phyloP scores from a whole-genome alignment of 2,888 invertebrate genomes.

The Eupithecia dodoneata region DNA sequence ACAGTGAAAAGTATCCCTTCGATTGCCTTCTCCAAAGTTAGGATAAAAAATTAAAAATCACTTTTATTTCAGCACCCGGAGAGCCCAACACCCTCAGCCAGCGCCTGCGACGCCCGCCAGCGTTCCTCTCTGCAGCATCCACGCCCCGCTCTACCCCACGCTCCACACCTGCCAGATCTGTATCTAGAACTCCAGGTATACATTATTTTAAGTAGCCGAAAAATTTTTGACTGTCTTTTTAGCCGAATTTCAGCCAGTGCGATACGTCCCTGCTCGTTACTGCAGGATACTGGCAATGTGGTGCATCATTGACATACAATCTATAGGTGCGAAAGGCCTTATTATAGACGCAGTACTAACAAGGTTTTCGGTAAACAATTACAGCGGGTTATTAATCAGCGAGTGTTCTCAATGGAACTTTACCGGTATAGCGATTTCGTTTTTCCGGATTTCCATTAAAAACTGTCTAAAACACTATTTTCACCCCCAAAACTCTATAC shows the following conservation, averaged over 20 bases:
- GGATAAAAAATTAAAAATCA: too few species aligned
- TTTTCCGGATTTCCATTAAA: too few species aligned
- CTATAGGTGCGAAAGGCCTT: too few species aligned
- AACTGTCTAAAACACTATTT: too few species aligned
- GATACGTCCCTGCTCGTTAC: too few species aligned
- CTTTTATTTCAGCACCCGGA: constrained; percentile 87
- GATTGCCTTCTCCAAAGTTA: too few species aligned
- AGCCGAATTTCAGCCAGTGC: background rate
- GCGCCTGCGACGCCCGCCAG: constrained; percentile 87
- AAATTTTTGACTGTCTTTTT: background rate
- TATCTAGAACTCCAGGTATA: constrained; percentile 75
- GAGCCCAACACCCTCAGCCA: constrained; percentile 91
- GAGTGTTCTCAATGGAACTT: too few species aligned
- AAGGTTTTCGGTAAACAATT: too few species aligned
- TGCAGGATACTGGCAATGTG: background rate
- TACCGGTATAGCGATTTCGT: too few species aligned
- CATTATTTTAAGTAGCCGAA: background rate
- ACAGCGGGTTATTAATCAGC: too few species aligned
- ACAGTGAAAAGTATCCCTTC: background rate
- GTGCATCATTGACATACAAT: background rate
- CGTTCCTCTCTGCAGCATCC: constrained; percentile 86
- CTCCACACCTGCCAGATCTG: constrained; percentile 87
- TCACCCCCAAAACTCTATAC: too few species aligned
- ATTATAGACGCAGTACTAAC: too few species aligned
- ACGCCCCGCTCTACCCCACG: constrained; percentile 89